Conservation (phyloP, 2,113 vertebrate genomes). For the Zosterops pallidus region DNA sequence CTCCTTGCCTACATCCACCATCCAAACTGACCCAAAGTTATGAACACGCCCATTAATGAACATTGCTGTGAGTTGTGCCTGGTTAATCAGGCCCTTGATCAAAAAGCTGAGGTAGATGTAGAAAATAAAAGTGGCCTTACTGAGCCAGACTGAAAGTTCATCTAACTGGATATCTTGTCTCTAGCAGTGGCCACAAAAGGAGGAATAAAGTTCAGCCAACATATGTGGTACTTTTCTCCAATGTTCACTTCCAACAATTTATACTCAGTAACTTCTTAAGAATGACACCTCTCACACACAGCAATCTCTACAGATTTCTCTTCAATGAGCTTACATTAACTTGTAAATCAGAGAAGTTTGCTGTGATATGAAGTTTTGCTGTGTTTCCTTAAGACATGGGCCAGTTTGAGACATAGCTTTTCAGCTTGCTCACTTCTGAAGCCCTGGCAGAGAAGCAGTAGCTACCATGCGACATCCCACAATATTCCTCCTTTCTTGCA, state of each 20-base stretch:
- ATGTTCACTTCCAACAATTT: background rate
- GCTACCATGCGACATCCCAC: background rate
- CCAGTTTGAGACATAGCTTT: background rate
- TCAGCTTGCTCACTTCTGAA: background rate
- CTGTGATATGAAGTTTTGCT: background rate
- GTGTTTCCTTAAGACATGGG: background rate
- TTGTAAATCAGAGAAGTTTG: background rate
- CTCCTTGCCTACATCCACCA: background rate
- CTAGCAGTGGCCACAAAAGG: background rate
- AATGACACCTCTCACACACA: background rate
- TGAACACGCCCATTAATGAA: background rate
- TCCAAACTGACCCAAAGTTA: background rate
- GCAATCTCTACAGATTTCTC: background rate
- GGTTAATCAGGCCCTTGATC: background rate
- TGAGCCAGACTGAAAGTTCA: background rate
- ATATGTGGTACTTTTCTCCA: background rate
- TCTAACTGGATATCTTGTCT: background rate
- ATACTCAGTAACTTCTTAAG: background rate
- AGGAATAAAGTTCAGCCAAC: background rate
- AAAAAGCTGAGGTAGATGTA: background rate
- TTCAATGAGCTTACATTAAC: accelerated
- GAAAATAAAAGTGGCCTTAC: background rate
- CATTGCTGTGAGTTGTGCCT: background rate
- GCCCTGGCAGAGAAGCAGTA: background rate
- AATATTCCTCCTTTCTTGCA: background rate